Conservation (phyloP, 2,113 vertebrate species). For the Sminthopsis crassicaudata region DNA sequence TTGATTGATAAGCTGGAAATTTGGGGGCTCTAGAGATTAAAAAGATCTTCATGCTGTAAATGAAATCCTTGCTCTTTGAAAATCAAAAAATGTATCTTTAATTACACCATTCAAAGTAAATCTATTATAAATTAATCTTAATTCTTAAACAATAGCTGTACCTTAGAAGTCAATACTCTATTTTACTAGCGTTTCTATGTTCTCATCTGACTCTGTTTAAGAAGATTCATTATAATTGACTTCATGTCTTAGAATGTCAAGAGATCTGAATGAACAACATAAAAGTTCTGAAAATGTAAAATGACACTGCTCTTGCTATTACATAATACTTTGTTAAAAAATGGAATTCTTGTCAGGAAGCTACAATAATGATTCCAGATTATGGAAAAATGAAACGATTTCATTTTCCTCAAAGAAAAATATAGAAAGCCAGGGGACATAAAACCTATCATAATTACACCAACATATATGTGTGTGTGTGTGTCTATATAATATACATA, state of each 20-base stretch:
- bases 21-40: neutral
- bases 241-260: neutral
- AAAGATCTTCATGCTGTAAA: neutral
- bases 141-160: slow-evolving; percentile 4
- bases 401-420: neutral
- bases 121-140: slow-evolving; percentile 33
- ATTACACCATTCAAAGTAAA: slow-evolving; percentile 39
- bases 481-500: too few relatives aligned
- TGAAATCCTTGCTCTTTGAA: slow-evolving; percentile 49
- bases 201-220: slow-evolving; percentile 11
- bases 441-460: neutral
- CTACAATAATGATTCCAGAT: neutral
- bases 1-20: neutral
- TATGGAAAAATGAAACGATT: neutral
- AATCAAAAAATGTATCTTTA: slow-evolving; percentile 24
- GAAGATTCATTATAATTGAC: neutral
- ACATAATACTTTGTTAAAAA: slow-evolving; percentile 20
- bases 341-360: slow-evolving; percentile 11
- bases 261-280: neutral
- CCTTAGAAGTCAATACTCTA: neutral
- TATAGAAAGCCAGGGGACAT: neutral
- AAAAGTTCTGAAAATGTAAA: neutral
- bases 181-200: slow-evolving; percentile 13
- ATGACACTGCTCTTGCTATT: neutral
- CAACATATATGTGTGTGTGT: too few relatives aligned